phyloP scores from a whole-genome alignment of 2,888 invertebrate species.

The Gibbula magus region DNA sequence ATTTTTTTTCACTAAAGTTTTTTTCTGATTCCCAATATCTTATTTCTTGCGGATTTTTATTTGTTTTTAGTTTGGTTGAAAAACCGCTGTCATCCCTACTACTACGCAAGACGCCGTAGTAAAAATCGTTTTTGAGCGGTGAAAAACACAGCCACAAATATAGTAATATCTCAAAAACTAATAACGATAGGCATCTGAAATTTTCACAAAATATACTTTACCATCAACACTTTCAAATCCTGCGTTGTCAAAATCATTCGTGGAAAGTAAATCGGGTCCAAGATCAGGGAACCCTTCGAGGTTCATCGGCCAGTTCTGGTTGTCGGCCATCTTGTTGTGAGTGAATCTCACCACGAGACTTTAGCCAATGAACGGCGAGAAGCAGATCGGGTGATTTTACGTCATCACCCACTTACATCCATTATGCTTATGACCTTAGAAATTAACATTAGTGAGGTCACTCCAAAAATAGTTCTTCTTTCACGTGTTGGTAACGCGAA shows the following conservation, averaged over 20 bases:
- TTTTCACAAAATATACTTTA: constrained; percentile 47
- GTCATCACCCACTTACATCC: constrained; percentile 43
- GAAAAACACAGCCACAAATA: too few species aligned
- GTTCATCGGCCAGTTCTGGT: constrained; percentile 50
- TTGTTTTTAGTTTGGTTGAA: too few species aligned
- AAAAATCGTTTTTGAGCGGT: too few species aligned
- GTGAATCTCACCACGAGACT: constrained; percentile 59
- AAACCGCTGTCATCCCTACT: too few species aligned
- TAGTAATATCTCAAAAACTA: neutral
- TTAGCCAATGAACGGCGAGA: constrained; percentile 56
- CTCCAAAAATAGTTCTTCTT: neutral
- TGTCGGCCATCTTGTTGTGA: constrained; percentile 53
- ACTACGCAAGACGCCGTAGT: too few species aligned
- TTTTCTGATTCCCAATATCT: too few species aligned
- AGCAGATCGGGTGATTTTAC: constrained; percentile 64
- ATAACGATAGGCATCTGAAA: neutral
- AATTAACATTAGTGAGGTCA: constrained; percentile 14
- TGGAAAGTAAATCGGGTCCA: constrained; percentile 55
- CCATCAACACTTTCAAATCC: constrained; percentile 66
- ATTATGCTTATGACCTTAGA: constrained; percentile 16
- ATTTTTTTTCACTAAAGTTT: too few species aligned
- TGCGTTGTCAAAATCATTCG: constrained; percentile 56
- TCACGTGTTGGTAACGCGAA: constrained; percentile 15
- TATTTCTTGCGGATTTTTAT: too few species aligned
- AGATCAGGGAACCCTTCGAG: constrained; percentile 60